These are phyloP conservation scores for Drosophila erecta DNA, from an alignment of 1,140 invertebrate genomes.

Conservation along the genomic window DNA sequence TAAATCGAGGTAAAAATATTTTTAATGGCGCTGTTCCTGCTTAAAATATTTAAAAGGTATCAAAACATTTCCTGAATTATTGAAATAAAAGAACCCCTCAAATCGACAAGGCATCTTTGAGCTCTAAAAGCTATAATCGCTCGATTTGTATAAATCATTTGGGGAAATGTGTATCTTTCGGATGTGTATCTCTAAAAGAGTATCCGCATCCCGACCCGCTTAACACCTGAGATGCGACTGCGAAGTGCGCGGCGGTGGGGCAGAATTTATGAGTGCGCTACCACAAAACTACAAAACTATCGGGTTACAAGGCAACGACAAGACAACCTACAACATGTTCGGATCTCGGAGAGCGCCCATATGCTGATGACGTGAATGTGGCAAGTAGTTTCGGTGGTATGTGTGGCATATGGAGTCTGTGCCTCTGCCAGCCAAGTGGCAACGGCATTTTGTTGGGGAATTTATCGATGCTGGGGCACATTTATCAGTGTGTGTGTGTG, in stretches of 20 bases:
- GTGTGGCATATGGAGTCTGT: conserved; percentile 14
- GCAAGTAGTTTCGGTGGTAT: conserved; percentile 37
- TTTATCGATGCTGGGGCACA: conserved; percentile 41
- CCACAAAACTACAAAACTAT: conserved; percentile 82
- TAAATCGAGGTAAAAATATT: not conserved
- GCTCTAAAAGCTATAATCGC: conserved; percentile 1
- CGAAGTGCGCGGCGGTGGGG: conserved; percentile 32
- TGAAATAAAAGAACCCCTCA: not conserved
- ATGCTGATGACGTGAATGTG: conserved; percentile 72
- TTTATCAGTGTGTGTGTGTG: not conserved
- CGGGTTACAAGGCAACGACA: conserved; percentile 77
- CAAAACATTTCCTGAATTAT: not conserved
- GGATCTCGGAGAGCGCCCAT: conserved; percentile 58
- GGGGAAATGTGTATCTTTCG: too few species aligned
- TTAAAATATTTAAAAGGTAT: not conserved
- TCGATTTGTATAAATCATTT: too few species aligned
- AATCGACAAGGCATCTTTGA: not conserved
- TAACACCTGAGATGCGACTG: conserved; percentile 73
- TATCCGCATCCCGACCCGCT: conserved; percentile 45
- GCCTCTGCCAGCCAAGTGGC: conserved; percentile 57
- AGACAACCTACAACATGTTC: conserved; percentile 82
- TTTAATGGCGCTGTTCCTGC: not conserved
- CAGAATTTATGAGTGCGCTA: conserved; percentile 79
- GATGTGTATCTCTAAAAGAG: conserved; percentile 11
- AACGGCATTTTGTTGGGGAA: conserved; percentile 66